phyloP scores from a whole-genome alignment of 2,888 invertebrate species.

The Digitonthophagus gazella region DNA sequence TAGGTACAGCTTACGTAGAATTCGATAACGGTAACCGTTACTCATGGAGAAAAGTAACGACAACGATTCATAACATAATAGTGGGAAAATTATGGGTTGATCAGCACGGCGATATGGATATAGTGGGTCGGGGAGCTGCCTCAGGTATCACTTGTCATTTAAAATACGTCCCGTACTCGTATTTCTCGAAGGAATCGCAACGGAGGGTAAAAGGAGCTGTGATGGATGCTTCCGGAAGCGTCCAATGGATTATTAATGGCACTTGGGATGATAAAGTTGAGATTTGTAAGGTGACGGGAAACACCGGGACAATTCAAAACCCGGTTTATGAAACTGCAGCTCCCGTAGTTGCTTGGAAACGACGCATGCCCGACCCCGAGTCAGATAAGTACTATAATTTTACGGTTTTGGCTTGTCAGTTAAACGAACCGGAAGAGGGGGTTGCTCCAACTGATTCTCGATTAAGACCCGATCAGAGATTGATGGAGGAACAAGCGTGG shows the following conservation, averaged over 20 bases:
- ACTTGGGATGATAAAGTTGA: constrained; percentile 97
- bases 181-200: constrained; percentile 95
- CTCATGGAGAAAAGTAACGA: constrained; percentile 98
- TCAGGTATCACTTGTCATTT: constrained; percentile 92
- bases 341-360: constrained; percentile 83
- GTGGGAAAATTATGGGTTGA: constrained; percentile 99
- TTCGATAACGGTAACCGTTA: constrained; percentile 80
- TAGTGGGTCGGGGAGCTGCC: constrained; percentile 78
- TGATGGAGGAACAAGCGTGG: constrained; percentile 95
- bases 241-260: constrained; percentile 73
- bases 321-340: constrained; percentile 92
- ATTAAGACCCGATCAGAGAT: constrained; percentile 89
- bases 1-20: constrained; percentile 70
- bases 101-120: constrained; percentile 99
- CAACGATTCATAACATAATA: constrained; percentile 99
- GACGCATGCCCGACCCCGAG: constrained; percentile 69
- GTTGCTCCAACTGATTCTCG: constrained; percentile 96
- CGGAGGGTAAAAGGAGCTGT: constrained; percentile 83
- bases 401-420: constrained; percentile 90
- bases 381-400: constrained; percentile 87
- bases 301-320: constrained; percentile 67
- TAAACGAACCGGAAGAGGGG: constrained; percentile 91
- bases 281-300: constrained; percentile 79
- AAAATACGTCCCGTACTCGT: constrained; percentile 97
- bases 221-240: constrained; percentile 70